A percentile compares a stretch with the other conserved stretches of the same genome.
Evolutionary conservation across 2,797 vertebrate genomes (phyloP).

Genomic region (Notamacropus eugenii): DNA sequence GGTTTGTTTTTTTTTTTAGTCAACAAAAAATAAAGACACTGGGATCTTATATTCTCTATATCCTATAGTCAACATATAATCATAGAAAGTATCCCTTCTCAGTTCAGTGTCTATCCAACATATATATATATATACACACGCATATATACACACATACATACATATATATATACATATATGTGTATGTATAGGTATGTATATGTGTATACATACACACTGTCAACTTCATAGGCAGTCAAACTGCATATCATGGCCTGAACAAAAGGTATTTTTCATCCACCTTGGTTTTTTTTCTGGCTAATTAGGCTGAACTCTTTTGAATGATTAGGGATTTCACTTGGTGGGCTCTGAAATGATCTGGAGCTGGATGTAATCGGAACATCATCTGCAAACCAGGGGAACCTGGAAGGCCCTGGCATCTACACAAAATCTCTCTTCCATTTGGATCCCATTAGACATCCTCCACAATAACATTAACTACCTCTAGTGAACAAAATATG

Average conservation of each 20-base stretch:
- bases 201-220: neutral
- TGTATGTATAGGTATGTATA: no score
- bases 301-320: neutral
- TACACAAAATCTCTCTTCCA: neutral
- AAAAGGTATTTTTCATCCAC: neutral
- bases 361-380: neutral
- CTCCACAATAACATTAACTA: neutral
- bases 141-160: no score
- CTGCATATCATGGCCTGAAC: neutral
- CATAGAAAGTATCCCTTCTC: neutral
- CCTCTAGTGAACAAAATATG: no score
- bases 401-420: neutral
- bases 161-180: no score
- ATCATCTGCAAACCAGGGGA: neutral
- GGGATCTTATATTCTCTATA: neutral
- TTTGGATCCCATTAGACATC: neutral
- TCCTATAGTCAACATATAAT: neutral
- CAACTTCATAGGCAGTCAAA: neutral
- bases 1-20: neutral
- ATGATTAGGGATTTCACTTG: neutral
- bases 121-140: neutral
- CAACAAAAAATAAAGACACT: neutral
- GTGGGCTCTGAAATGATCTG: neutral
- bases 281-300: neutral
- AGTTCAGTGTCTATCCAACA: neutral